A percentile compares a stretch with the other conserved stretches of the same genome.
These are phyloP conservation scores for Pseudomyrmex cubaensis DNA, from an alignment of 1,140 invertebrate genomes.

Conservation along the genomic window DNA sequence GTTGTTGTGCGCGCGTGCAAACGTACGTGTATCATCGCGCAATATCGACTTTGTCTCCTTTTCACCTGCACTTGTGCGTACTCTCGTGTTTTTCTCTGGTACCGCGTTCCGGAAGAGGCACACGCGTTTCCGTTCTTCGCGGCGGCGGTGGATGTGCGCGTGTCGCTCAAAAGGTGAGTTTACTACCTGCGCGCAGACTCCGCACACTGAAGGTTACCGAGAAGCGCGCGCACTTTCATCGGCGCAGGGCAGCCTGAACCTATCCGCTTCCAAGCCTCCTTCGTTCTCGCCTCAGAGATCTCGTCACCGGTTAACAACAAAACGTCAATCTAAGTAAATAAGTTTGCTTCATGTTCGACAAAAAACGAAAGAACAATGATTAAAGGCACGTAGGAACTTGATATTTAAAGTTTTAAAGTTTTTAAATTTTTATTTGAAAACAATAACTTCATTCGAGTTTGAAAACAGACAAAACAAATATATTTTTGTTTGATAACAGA, in stretches of 20 bases:
- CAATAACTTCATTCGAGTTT: not conserved
- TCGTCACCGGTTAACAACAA: not conserved
- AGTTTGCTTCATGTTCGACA: not conserved
- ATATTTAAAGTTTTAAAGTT: not conserved
- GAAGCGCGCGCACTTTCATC: slow-evolving; percentile 51
- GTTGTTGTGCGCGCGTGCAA: slow-evolving; percentile 62
- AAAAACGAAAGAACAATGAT: not conserved
- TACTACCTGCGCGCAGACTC: slow-evolving; percentile 76
- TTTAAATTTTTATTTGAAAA: not conserved
- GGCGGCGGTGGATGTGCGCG: slow-evolving; percentile 67
- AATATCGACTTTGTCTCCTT: not conserved
- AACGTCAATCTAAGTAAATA: not conserved
- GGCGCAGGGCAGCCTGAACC: not conserved
- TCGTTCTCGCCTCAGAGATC: slow-evolving; percentile 31
- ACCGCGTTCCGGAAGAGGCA: slow-evolving; percentile 44
- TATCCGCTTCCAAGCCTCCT: slow-evolving; percentile 27
- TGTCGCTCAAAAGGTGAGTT: slow-evolving; percentile 70
- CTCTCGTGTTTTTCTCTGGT: not conserved
- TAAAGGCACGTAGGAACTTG: slow-evolving; percentile 8
- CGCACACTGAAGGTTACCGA: slow-evolving; percentile 8
- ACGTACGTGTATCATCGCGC: slow-evolving; percentile 33
- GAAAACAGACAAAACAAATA: not conserved
- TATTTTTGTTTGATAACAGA: not conserved
- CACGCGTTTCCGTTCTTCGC: slow-evolving; percentile 60
- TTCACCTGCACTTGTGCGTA: not conserved